Evolutionary conservation across 1,140 invertebrate species (phyloP).

Genomic region (Agrilus planipennis): DNA sequence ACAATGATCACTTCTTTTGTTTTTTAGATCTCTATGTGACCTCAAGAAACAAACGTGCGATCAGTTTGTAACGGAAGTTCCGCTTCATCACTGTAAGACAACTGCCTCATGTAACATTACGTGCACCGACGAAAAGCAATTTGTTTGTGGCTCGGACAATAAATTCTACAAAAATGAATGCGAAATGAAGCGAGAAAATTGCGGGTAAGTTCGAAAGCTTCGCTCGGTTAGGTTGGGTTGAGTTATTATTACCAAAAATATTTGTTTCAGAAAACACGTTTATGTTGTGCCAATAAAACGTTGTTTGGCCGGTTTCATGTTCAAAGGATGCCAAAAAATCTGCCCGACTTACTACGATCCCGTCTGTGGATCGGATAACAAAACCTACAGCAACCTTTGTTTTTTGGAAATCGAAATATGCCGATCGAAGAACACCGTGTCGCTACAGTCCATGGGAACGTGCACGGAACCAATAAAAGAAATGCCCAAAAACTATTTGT

Average conservation of each 20-base stretch:
- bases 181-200: conserved; percentile 84
- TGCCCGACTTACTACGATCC: conserved; percentile 78
- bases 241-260: conserved; percentile 1
- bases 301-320: conserved; percentile 70
- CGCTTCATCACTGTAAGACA: conserved; percentile 66
- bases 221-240: background rate
- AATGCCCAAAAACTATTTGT: conserved; percentile 55
- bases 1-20: no score
- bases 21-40: conserved; percentile 69
- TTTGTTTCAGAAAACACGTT: conserved; percentile 61
- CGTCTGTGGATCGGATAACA: conserved; percentile 78
- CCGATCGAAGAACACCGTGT: conserved; percentile 56
- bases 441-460: conserved; percentile 51
- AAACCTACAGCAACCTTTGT: conserved; percentile 86
- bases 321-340: conserved; percentile 72
- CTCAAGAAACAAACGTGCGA: conserved; percentile 74
- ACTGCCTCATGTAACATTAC: conserved; percentile 69
- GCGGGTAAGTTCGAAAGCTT: conserved; percentile 51
- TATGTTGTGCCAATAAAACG: conserved; percentile 77
- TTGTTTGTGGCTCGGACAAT: conserved; percentile 86
- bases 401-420: conserved; percentile 86
- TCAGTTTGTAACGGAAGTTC: conserved; percentile 66
- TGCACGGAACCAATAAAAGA: conserved; percentile 56
- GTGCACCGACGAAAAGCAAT: conserved; percentile 58
- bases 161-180: conserved; percentile 87